phyloP scores from a whole-genome alignment of 1,140 invertebrate genomes.

The Pachyrhynchus sulphureomaculatus region DNA sequence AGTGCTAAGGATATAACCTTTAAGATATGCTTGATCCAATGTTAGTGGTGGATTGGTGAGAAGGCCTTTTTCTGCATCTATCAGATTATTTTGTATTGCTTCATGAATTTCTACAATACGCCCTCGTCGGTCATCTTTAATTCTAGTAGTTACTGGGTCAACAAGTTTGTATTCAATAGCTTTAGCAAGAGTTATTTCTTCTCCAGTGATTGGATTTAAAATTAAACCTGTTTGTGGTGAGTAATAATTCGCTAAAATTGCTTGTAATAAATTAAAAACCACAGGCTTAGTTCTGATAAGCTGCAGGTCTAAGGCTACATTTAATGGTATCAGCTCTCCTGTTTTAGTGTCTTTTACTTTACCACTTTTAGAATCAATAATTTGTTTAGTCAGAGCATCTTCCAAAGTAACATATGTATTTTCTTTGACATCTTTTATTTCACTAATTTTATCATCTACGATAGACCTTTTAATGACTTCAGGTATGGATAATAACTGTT shows the following conservation, averaged over 20 bases:
- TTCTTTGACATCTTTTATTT: slow-evolving; percentile 73
- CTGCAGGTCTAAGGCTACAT: slow-evolving; percentile 67
- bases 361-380: slow-evolving; percentile 69
- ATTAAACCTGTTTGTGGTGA: slow-evolving; percentile 73
- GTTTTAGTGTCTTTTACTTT: slow-evolving; percentile 68
- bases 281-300: slow-evolving; percentile 71
- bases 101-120: slow-evolving; percentile 66
- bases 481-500: slow-evolving; percentile 67
- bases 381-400: slow-evolving; percentile 64
- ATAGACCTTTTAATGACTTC: slow-evolving; percentile 78
- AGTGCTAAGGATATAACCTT: slow-evolving; percentile 74
- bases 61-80: slow-evolving; percentile 71
- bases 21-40: slow-evolving; percentile 74
- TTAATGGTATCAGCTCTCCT: slow-evolving; percentile 65
- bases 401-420: slow-evolving; percentile 68
- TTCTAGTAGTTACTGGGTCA: slow-evolving; percentile 66
- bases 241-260: slow-evolving; percentile 79
- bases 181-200: slow-evolving; percentile 69
- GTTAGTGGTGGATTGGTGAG: slow-evolving; percentile 70
- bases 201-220: slow-evolving; percentile 76
- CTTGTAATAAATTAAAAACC: slow-evolving; percentile 69
- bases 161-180: slow-evolving; percentile 72
- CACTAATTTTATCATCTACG: slow-evolving; percentile 79
- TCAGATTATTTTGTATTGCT: slow-evolving; percentile 66
- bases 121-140: slow-evolving; percentile 73